Evolutionary conservation across 2,888 invertebrate species (phyloP).

Genomic region (Agrochola lota): DNA sequence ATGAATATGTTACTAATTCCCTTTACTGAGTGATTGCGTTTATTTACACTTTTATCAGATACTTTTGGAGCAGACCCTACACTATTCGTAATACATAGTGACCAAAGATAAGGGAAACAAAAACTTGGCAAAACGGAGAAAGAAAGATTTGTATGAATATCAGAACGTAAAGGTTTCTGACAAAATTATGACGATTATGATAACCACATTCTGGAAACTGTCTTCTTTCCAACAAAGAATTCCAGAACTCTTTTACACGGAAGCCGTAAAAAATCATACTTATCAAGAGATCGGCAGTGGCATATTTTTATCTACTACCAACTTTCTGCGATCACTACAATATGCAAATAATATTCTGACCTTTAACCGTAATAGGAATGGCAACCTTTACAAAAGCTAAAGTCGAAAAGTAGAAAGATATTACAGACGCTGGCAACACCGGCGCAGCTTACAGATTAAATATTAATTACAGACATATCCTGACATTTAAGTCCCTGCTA

Average conservation of each 20-base stretch:
- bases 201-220: neutral
- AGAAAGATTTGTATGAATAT: no score
- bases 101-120: neutral
- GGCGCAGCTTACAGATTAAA: conserved; percentile 51
- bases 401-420: conserved; percentile 28
- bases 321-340: conserved; percentile 7
- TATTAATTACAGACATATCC: conserved; percentile 55
- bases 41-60: no score
- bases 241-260: neutral
- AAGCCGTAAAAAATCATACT: neutral
- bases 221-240: neutral
- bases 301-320: neutral
- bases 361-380: conserved; percentile 24
- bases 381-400: conserved; percentile 28
- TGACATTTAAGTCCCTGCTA: conserved; percentile 51
- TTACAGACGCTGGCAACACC: conserved; percentile 44
- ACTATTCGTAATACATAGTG: neutral
- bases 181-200: neutral
- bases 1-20: neutral
- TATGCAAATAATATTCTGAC: conserved; percentile 35
- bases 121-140: neutral
- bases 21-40: neutral
- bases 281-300: neutral
- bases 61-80: neutral
- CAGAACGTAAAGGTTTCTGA: neutral